Evolutionary conservation across 2,888 invertebrate species (phyloP).

Genomic region (Ochropleura leucogaster): DNA sequence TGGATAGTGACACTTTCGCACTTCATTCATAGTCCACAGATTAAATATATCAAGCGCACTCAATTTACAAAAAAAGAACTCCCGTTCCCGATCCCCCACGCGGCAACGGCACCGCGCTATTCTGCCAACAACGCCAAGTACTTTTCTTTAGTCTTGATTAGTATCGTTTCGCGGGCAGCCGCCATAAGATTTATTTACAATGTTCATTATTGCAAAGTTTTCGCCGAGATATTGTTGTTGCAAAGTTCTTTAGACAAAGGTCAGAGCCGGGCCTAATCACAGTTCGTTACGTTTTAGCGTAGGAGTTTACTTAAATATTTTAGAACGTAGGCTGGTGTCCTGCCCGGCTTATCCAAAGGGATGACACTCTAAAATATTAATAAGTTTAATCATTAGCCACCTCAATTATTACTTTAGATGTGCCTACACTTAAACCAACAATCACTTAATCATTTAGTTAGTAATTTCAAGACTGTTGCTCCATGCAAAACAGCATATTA

Average conservation of each 20-base stretch:
- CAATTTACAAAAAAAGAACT: slow-evolving; percentile 30
- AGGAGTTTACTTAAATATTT: slow-evolving; percentile 53
- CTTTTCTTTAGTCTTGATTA: slow-evolving; percentile 66
- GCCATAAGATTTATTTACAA: slow-evolving; percentile 66
- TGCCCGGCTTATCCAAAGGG: slow-evolving; percentile 22
- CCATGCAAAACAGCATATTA: too few species aligned
- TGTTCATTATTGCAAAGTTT: slow-evolving; percentile 64
- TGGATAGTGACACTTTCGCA: slow-evolving; percentile 5
- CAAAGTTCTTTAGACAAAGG: slow-evolving; percentile 60
- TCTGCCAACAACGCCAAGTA: slow-evolving; percentile 66
- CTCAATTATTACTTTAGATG: not conserved
- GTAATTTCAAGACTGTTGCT: not conserved
- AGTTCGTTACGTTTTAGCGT: slow-evolving; percentile 55
- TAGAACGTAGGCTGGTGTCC: slow-evolving; percentile 35
- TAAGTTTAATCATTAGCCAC: slow-evolving; percentile 16
- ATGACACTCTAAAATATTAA: slow-evolving; percentile 17
- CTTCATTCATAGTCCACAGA: slow-evolving; percentile 35
- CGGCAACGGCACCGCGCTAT: slow-evolving; percentile 40
- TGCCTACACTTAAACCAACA: not conserved
- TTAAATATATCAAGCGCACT: slow-evolving; percentile 43
- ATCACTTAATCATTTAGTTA: not conserved
- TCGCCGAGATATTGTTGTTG: slow-evolving; percentile 62
- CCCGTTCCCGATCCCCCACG: slow-evolving; percentile 37
- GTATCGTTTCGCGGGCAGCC: slow-evolving; percentile 64
- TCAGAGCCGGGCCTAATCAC: slow-evolving; percentile 58